Conservation (phyloP, 2,797 vertebrate genomes). For the Otolemur crassicaudatus region DNA sequence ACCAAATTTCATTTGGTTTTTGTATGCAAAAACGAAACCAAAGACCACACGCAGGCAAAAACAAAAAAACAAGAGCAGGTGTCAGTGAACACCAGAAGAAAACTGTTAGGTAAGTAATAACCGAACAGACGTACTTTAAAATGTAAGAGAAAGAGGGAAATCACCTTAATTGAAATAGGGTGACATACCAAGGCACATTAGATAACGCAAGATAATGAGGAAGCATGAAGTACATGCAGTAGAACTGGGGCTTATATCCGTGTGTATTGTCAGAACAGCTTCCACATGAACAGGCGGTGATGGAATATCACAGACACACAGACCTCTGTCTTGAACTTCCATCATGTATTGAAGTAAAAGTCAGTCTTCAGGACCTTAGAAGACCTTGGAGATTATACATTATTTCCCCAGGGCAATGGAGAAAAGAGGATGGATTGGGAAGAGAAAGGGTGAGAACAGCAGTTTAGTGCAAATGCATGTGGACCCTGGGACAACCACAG, state of each 20-base stretch:
- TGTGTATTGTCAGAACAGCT: not conserved
- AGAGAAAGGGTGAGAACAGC: not conserved
- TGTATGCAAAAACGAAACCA: not conserved
- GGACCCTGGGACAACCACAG: not conserved
- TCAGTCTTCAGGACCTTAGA: not conserved
- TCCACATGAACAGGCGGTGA: fast-evolving
- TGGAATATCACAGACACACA: fast-evolving
- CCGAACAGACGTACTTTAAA: not conserved
- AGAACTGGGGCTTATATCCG: fast-evolving
- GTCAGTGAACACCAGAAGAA: not conserved
- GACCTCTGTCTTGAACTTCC: not conserved
- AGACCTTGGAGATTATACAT: not conserved
- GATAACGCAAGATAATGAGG: fast-evolving
- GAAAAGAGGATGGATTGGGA: not conserved
- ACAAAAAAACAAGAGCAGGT: not conserved
- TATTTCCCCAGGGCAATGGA: not conserved
- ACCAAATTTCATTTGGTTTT: not conserved
- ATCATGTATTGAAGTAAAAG: fast-evolving
- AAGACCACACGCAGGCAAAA: not conserved
- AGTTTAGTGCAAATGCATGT: not conserved
- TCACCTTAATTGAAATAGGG: not conserved
- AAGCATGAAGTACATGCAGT: fast-evolving
- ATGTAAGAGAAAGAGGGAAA: not conserved
- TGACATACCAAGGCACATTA: not conserved
- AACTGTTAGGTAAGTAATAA: not conserved